Evolutionary conservation across 2,888 invertebrate species (phyloP).

Genomic region (Meghimatium bilineatum): DNA sequence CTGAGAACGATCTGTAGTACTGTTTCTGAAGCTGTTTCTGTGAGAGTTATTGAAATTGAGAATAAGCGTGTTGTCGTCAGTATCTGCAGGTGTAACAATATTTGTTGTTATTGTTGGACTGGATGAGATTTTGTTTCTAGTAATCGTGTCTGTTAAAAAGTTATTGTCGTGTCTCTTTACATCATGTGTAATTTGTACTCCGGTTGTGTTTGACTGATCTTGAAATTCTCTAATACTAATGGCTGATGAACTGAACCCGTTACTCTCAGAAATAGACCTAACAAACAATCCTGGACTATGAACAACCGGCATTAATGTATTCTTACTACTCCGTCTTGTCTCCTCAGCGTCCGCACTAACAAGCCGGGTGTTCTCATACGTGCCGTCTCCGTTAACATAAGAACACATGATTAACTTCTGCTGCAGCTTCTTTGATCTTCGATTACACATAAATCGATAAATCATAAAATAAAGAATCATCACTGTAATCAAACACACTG

Average conservation of each 20-base stretch:
- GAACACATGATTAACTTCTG: constrained; percentile 55
- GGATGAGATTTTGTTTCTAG: background rate
- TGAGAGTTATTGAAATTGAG: constrained; percentile 33
- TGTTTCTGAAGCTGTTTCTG: constrained; percentile 39
- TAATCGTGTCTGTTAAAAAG: background rate
- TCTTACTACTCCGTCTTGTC: background rate
- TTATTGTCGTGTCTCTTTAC: background rate
- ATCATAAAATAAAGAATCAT: constrained; percentile 73
- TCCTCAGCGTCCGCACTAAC: constrained; percentile 13
- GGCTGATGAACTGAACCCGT: background rate
- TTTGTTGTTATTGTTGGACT: background rate
- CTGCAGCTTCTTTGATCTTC: constrained; percentile 53
- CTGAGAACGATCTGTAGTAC: background rate
- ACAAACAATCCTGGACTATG: background rate
- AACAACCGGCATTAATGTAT: background rate
- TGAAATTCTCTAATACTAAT: background rate
- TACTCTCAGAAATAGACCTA: background rate
- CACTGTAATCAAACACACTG: constrained; percentile 74
- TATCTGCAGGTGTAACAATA: constrained; percentile 1
- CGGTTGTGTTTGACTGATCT: background rate
- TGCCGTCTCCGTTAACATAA: constrained; percentile 54
- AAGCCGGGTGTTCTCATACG: constrained; percentile 29
- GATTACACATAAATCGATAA: constrained; percentile 68
- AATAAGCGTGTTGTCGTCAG: constrained; percentile 34
- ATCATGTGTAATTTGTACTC: background rate